phyloP scores from a whole-genome alignment of 2,888 invertebrate genomes.

The Macrostomum cliftonense region DNA sequence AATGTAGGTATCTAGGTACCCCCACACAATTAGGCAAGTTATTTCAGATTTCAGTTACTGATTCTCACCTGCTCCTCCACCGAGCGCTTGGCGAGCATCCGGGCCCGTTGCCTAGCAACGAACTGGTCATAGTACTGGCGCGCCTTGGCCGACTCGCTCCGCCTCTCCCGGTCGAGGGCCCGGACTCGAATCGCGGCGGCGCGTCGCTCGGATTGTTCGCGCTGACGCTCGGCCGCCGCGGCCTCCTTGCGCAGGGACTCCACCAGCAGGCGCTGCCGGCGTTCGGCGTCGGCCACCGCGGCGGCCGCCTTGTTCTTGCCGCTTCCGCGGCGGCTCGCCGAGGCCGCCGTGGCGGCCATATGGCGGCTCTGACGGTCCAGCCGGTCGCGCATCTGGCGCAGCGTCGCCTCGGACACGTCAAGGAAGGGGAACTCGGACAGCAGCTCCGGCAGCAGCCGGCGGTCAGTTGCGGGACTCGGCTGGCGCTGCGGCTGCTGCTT shows the following conservation, averaged over 20 bases:
- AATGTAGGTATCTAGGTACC: too few species aligned
- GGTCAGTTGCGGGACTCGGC: too few species aligned
- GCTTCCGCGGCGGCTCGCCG: too few species aligned
- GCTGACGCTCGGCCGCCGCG: constrained; percentile 14
- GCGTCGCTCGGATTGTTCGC: constrained; percentile 26
- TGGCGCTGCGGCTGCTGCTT: too few species aligned
- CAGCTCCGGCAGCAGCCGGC: constrained; percentile 22
- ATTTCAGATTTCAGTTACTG: neutral
- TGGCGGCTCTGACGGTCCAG: constrained; percentile 27
- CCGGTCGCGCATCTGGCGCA: constrained; percentile 31
- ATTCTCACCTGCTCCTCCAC: constrained; percentile 29
- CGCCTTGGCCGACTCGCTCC: constrained; percentile 28
- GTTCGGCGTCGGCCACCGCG: neutral
- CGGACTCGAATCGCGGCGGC: constrained; percentile 20
- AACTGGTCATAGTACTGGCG: constrained; percentile 34
- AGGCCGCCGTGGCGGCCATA: constrained; percentile 21
- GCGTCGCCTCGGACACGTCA: constrained; percentile 29
- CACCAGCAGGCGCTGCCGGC: neutral
- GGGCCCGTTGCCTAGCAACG: constrained; percentile 26
- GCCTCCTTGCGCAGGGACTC: neutral
- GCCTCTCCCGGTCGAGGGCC: constrained; percentile 27
- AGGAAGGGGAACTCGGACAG: constrained; percentile 34
- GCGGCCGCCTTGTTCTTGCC: neutral
- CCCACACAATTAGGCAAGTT: too few species aligned
- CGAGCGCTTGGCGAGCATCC: constrained; percentile 30